Conservation (phyloP, 2,113 vertebrate species). For the Entosphenus tridentatus region DNA sequence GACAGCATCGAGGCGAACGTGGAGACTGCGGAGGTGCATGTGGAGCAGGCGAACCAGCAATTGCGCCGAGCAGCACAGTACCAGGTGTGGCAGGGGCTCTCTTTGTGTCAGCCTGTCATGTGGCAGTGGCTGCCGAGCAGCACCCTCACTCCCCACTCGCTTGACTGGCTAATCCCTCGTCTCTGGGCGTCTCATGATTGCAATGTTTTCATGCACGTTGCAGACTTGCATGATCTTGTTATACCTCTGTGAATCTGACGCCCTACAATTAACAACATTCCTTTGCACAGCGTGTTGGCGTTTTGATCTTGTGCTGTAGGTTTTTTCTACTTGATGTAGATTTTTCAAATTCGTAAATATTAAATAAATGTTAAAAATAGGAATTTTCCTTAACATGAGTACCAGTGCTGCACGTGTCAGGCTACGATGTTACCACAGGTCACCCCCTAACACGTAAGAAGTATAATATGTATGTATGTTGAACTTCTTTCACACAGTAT, state of each 20-base stretch:
- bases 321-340: no score
- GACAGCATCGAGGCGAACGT: constrained; percentile 98
- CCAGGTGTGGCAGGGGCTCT: constrained; percentile 41
- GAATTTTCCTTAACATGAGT: no score
- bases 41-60: constrained; percentile 63
- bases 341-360: no score
- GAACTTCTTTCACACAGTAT: no score
- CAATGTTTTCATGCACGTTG: not conserved
- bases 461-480: no score
- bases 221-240: not conserved
- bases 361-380: no score
- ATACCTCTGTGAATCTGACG: not conserved
- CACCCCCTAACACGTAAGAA: no score
- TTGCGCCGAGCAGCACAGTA: constrained; percentile 48
- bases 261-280: not conserved
- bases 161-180: not conserved
- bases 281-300: no score
- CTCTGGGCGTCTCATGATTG: not conserved
- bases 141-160: not conserved
- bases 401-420: no score
- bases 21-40: constrained; percentile 48
- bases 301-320: no score
- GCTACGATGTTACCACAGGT: no score
- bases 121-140: not conserved
- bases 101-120: not conserved